Evolutionary conservation across 2,888 invertebrate species (phyloP).

Genomic region (Aphidoletes aphidimyza): DNA sequence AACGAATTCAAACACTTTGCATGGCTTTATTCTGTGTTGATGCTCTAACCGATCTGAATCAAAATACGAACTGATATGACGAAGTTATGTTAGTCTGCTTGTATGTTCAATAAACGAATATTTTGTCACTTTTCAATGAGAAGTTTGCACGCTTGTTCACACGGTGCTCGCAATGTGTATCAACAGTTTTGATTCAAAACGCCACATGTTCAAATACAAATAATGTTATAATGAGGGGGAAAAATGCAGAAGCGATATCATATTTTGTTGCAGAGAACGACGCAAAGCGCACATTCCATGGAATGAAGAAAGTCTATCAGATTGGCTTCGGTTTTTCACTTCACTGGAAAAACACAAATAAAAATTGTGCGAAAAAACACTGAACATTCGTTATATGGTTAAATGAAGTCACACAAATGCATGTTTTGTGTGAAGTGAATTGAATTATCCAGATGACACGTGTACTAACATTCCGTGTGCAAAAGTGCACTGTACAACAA

Average conservation of each 20-base stretch:
- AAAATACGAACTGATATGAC: no score
- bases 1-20: no score
- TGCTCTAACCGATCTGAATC: no score
- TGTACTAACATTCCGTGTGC: neutral
- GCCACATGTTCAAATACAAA: slow-evolving; percentile 26
- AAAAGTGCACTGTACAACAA: no score
- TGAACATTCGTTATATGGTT: neutral
- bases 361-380: neutral
- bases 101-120: neutral
- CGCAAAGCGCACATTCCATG: neutral
- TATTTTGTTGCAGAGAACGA: neutral
- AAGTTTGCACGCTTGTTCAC: neutral
- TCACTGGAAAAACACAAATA: neutral
- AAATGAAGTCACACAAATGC: slow-evolving; percentile 17
- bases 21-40: no score
- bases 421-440: neutral
- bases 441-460: neutral
- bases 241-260: neutral
- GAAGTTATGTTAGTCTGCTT: neutral
- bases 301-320: no score
- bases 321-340: no score
- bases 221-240: neutral
- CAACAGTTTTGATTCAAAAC: no score
- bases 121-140: neutral
- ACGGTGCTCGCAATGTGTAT: no score